Evolutionary conservation across 2,888 invertebrate species (phyloP), one percentile per base, ranked within the genome.

Genomic region (Idaea biselata): DNA sequence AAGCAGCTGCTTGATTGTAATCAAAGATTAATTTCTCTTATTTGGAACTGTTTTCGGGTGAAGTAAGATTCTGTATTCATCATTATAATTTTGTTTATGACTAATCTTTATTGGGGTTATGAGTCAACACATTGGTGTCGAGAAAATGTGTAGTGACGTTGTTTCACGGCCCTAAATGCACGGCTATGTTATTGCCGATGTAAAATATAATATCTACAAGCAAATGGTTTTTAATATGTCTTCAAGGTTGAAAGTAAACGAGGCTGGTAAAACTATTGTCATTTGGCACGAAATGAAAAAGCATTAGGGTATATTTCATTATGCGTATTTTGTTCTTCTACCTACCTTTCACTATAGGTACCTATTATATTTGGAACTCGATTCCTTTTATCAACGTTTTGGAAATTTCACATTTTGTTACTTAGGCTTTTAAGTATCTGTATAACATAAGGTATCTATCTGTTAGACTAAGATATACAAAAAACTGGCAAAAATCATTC

Each of bases 71-170:
- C 70, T 76, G 76, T 75, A 77, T 79, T 72, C 68, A 73, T 73
- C 66, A 73, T 80, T 77, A 77, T 77, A 77, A 82, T 82, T 86
- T 82, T 79, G 83, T 85, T 84, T 86, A 87, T 90, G 87, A 88
- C 83, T 83, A 86, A 86, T 82, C 80, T 74, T 82, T 81, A 81
- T 81, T 80, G 74, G 76, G 79, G 73, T 72, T 74, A 73, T 89
- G 88, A 88, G 75, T 89, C 88, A 89, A 78, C 81, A 72, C 69
- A 74, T 77, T 75, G 71, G 72, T 75, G 78, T 80, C 73, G 78
- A 77, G 77, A 77, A 44, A 74, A 80, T 74, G 77, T 74, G 60
- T 59, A 56, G 75, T 86, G 84, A 83, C 81, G 85, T 74, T 72
- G 73, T 77, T 78, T 76, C 75, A 76, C 75, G 78, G 75, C 77